Base-by-base conservation (phyloP, 2,888 invertebrate genomes). In the Caenorhabditis sp. region DNA sequence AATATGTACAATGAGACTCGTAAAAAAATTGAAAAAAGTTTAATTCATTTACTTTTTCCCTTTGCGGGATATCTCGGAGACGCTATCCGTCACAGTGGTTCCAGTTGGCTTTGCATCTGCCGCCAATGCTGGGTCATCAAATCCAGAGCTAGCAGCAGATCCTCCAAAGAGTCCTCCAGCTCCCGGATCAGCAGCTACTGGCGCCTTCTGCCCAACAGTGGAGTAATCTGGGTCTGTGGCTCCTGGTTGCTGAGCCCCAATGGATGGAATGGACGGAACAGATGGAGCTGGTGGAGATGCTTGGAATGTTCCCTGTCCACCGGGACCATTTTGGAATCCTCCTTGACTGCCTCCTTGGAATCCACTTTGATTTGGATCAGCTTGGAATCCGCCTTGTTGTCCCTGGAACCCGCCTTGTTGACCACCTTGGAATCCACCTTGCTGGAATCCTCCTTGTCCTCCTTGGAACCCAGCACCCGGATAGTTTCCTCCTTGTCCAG, bases 181-280 rank as follows among this genome's bases (percentile, higher is more conserved):
- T 61, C 76, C 76, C 32, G 76, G 53, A 9, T 47, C 47, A 11
- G 60, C 56, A 53, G 80, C 80, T 20, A 69, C 74, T 69, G 80
- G 80, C 0, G 80, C 80, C n/a, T 22, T 68, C 44, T 80, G 80
- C 40, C 74, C 80, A 22, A 74, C 74, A 3, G 80, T 69, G 0
- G 80, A 80, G 44, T 74, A 80, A 37, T 80, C 69, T 28, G 74
- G 50, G n/a, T 56, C 74, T 3, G 35, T 24, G 15, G 18, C 4
- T 55, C 53, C 70, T 20, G 60, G 20, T 47, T 47, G 47, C 4
- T 47, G 5, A 47, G 47, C 47, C 4, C 47, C 47, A 20, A 47
- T 47, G 5, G 47, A 18, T 47, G 47, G 47, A 18, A 47, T 20
- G 4, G 47, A 47, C 4, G 47, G 65, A 3, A 50, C 40, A 4